A percentile compares a stretch with the other conserved stretches of the same genome.
Conservation (phyloP, 2,797 vertebrate genomes). For the Sardinella longiceps region DNA sequence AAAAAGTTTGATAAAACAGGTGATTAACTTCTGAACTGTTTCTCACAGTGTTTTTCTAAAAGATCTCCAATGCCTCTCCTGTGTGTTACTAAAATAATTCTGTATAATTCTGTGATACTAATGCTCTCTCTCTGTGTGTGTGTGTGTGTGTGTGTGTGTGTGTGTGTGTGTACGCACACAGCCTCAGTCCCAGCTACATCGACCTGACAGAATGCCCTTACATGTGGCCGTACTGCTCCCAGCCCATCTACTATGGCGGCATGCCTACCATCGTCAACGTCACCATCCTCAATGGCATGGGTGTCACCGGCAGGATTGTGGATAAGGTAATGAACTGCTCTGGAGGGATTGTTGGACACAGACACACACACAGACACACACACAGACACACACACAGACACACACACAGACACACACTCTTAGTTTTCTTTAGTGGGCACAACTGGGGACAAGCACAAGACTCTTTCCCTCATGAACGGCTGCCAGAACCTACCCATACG, state of each 20-base stretch:
- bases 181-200: constrained; percentile 96
- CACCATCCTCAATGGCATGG: constrained; percentile 98
- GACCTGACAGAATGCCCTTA: constrained; percentile 97
- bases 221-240: constrained; percentile 99
- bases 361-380: too few relatives aligned
- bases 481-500: too few relatives aligned
- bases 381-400: too few relatives aligned
- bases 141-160: neutral
- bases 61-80: too few relatives aligned
- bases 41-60: too few relatives aligned
- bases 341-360: neutral
- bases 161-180: constrained; percentile 53
- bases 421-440: too few relatives aligned
- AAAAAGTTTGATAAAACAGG: neutral
- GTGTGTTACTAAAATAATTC: too few relatives aligned
- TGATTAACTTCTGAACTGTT: too few relatives aligned
- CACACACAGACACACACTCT: too few relatives aligned
- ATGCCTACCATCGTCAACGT: constrained; percentile 98
- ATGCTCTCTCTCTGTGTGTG: neutral
- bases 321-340: constrained; percentile 84
- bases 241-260: constrained; percentile 98
- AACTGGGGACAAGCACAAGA: too few relatives aligned
- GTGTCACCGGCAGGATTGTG: constrained; percentile 92
- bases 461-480: too few relatives aligned
- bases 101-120: neutral